phyloP scores from a whole-genome alignment of 1,140 invertebrate genomes.

The Marisa cornuarietis region DNA sequence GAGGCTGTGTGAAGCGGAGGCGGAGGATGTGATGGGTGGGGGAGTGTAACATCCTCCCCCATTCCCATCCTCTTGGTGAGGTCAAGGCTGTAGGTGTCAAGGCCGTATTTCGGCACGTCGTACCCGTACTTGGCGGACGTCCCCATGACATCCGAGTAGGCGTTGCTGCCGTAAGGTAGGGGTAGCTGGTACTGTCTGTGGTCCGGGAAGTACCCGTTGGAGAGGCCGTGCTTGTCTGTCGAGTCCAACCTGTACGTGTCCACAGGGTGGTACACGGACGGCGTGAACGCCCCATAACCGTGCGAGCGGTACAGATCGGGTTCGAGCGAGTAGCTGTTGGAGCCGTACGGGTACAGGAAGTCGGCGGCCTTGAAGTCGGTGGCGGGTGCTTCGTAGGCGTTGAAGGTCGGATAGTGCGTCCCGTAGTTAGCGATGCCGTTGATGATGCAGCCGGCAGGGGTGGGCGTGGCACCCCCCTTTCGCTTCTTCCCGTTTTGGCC shows the following conservation, averaged over 20 bases:
- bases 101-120: constrained; percentile 56
- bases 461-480: constrained; percentile 68
- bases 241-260: constrained; percentile 55
- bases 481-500: constrained; percentile 90
- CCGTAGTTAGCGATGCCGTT: constrained; percentile 24
- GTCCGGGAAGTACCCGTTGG: constrained; percentile 61
- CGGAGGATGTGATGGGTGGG: constrained; percentile 42
- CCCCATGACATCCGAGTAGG: constrained; percentile 52
- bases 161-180: constrained; percentile 49
- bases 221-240: constrained; percentile 57
- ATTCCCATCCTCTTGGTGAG: constrained; percentile 59
- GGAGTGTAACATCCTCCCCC: constrained; percentile 47
- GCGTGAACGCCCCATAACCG: constrained; percentile 51
- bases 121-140: constrained; percentile 59
- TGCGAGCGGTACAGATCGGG: constrained; percentile 57
- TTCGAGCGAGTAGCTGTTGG: constrained; percentile 56
- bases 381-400: constrained; percentile 48
- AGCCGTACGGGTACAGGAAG: constrained; percentile 56
- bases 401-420: constrained; percentile 53
- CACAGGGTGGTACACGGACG: constrained; percentile 47
- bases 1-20: constrained; percentile 22
- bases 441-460: constrained; percentile 22
- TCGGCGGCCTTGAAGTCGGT: constrained; percentile 56
- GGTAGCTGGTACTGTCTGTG: constrained; percentile 61
- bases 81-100: constrained; percentile 61